Base-by-base conservation (phyloP, 2,113 vertebrate genomes). In the Salvelinus alpinus region DNA sequence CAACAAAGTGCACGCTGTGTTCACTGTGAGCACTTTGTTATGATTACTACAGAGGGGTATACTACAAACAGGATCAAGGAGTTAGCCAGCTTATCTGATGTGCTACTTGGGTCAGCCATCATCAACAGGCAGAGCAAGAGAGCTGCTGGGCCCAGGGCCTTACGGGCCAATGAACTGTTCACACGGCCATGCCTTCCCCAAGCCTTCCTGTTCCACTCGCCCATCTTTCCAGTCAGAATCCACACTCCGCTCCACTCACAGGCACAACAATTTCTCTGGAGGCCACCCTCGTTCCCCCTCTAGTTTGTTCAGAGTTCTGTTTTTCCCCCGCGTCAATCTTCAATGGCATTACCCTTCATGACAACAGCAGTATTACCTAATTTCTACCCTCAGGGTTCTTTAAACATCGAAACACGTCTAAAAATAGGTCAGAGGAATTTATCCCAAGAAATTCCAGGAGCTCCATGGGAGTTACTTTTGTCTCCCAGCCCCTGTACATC, bases 151-250 rank as follows among this genome's bases (percentile, higher is more conserved):
- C 9, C 38, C 2, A 1, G 38, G 38, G 68, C 82, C 71, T 77
- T 76, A 69, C 57, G 73, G 78, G 78, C 51, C 12, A 54, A 54
- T 51, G 8, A 71, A 71, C 80, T 74, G 31, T 91, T 92, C 86
- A 86, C 72, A 81, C 13, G 69, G 16, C 77, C 79, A 48, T n/a
- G 83, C 81, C 79, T 82, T 89, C 86, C 81, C 82, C 80, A 74
- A 74, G 77, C 78, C 87, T 93, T 93, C 91, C 91, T 90, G 88
- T 92, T 92, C 82, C 84, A 85, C 79, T 83, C 68, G 80, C 60
- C 85, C 79, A 85, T 90, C 89, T 91, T 92, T 92, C 90, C 91
- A 90, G 81, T 65, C 72, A 34, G 27, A 80, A 66, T 80, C 79
- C 64, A 70, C 47, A 76, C 78, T 34, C 70, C 31, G 78, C 78